These are phyloP conservation scores for Bubo bubo DNA, from an alignment of 2,113 vertebrate genomes.

Conservation along the genomic window DNA sequence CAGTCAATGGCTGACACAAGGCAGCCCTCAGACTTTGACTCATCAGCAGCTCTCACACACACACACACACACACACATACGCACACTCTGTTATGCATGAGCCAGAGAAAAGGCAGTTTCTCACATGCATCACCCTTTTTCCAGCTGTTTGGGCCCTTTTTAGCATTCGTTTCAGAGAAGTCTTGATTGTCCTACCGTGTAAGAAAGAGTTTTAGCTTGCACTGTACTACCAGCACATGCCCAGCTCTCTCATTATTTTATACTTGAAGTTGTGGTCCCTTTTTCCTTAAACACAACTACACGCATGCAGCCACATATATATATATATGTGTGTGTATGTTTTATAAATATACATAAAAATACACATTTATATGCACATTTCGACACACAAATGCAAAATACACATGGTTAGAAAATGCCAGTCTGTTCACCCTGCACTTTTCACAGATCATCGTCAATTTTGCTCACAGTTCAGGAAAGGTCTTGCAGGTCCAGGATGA, in stretches of 20 bases:
- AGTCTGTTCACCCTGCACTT: background rate
- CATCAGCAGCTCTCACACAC: constrained; percentile 1
- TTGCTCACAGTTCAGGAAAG: background rate
- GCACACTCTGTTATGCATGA: background rate
- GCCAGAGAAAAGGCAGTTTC: background rate
- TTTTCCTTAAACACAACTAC: background rate
- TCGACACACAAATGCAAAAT: background rate
- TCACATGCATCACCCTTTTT: background rate
- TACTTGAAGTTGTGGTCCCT: background rate
- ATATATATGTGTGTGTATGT: background rate
- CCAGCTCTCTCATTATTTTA: background rate
- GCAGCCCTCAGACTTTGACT: constrained; percentile 59
- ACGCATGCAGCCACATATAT: background rate
- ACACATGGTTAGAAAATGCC: background rate
- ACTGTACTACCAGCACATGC: background rate
- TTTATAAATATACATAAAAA: background rate
- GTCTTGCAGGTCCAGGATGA: background rate
- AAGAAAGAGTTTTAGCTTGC: background rate
- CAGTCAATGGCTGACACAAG: constrained; percentile 54
- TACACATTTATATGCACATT: background rate
- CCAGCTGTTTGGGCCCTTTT: constrained; percentile 13
- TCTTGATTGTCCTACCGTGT: background rate
- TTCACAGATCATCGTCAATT: background rate
- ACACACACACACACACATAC: background rate
- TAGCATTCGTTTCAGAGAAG: background rate